phyloP scores from a whole-genome alignment of 2,888 invertebrate genomes.

The Bugula neritina region DNA sequence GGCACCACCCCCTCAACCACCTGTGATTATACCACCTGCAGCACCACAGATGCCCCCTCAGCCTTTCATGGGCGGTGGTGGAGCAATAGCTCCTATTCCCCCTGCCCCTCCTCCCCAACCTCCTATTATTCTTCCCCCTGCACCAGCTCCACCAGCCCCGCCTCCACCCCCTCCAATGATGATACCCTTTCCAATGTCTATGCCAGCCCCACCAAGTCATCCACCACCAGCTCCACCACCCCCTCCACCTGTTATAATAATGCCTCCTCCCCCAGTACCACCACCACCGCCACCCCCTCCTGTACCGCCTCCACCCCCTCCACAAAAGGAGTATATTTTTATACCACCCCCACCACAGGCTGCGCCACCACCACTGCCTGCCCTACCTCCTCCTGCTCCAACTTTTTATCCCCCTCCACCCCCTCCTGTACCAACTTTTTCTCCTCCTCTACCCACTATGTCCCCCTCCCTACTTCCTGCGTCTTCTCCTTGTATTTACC shows the following conservation, averaged over 20 bases:
- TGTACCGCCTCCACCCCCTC: slow-evolving; percentile 25
- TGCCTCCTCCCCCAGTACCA: not conserved
- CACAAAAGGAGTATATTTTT: not conserved
- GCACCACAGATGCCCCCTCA: slow-evolving; percentile 11
- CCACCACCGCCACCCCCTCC: not conserved
- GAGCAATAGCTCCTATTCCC: not conserved
- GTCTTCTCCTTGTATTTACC: not conserved
- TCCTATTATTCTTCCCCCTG: slow-evolving; percentile 18
- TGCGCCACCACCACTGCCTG: slow-evolving; percentile 3
- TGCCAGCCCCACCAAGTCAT: slow-evolving; percentile 7
- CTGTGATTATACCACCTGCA: slow-evolving; percentile 17
- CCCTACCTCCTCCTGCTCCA: not conserved
- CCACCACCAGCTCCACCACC: not conserved
- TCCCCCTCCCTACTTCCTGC: not conserved
- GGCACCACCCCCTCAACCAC: slow-evolving; percentile 24
- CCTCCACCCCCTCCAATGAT: slow-evolving; percentile 17
- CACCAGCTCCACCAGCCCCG: slow-evolving; percentile 25
- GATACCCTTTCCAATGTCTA: slow-evolving; percentile 16
- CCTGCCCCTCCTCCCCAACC: slow-evolving; percentile 15
- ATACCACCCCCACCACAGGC: not conserved
- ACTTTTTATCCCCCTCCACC: not conserved
- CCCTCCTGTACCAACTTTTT: not conserved
- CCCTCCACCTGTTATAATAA: not conserved
- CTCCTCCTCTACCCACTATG: slow-evolving; percentile 6
- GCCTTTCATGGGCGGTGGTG: not conserved